Base-by-base conservation (phyloP, 2,113 vertebrate species). In the Polyodon spathula region DNA sequence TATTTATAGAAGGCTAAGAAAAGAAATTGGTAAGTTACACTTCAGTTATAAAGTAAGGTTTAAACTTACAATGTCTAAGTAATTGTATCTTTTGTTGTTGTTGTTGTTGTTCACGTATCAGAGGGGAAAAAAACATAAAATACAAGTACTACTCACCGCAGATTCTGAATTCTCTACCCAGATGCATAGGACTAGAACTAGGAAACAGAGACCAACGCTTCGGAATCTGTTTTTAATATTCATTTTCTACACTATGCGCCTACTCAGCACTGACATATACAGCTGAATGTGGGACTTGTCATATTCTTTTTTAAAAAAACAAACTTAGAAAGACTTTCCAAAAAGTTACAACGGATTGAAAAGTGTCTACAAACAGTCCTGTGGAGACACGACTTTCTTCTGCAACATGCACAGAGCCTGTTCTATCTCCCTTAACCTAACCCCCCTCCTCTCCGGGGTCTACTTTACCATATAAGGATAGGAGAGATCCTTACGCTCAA, bases 351-450 rank as follows among this genome's bases (percentile, higher is more conserved):
- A 51, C 27, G 11, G 62, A 66, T 60, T 63, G 57, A 67, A 65
- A 40, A 65, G 70, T 17, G 71, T 64, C 59, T 68, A 62, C 71
- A 44, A 59, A 62, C 72, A 71, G 62, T 80, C 72, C 73, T 39
- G 59, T 14, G 38, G 46, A 74, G 66, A 78, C 76, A 84, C 76
- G 70, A 70, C 65, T 76, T 76, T 70, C 74, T 77, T 81, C 73
- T 86, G 78, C 72, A 76, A 71, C 63, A 71, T 71, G 66, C 70
- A 74, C 71, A 61, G 76, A 79, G 78, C 77, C 66, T 74, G 68
- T 81, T 78, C 63, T 68, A 67, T 70, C 74, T 61, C 74, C 78
- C 78, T 74, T 74, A 79, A 83, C 81, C 81, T 81, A 74, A 71
- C 63, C 78, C 51, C 63, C 73, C n/a, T n/a, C n/a, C n/a, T n/a